These are phyloP conservation scores for Linnaemya vulpina DNA, from an alignment of 2,888 invertebrate genomes.

Conservation along the genomic window DNA sequence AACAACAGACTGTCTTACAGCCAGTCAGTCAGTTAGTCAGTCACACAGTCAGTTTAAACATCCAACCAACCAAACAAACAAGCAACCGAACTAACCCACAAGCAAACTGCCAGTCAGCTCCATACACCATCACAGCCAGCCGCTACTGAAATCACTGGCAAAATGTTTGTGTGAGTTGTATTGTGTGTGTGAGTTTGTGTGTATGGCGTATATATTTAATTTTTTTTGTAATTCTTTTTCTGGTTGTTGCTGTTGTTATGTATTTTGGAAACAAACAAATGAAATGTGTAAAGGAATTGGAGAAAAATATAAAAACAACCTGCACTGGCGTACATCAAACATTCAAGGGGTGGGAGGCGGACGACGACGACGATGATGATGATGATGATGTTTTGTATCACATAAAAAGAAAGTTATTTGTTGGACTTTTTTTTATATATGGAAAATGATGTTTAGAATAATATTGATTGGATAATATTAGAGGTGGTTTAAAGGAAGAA, in stretches of 20 bases:
- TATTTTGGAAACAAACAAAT: constrained; percentile 80
- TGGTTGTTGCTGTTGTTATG: constrained; percentile 49
- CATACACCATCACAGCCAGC: constrained; percentile 52
- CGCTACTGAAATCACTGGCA: constrained; percentile 72
- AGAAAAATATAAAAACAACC: constrained; percentile 82
- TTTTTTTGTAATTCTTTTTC: constrained; percentile 6
- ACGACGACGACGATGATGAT: neutral
- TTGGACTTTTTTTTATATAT: neutral
- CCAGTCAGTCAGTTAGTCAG: constrained; percentile 7
- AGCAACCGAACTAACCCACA: neutral
- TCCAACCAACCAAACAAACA: constrained; percentile 16
- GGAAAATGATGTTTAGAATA: neutral
- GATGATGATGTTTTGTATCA: neutral
- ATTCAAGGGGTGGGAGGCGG: neutral
- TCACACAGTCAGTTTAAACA: constrained; percentile 17
- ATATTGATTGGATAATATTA: too few species aligned
- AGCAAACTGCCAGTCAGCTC: constrained; percentile 20
- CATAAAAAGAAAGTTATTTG: neutral
- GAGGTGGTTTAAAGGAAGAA: too few species aligned
- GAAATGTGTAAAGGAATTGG: constrained; percentile 81
- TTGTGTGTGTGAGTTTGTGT: constrained; percentile 16
- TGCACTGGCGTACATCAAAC: constrained; percentile 77
- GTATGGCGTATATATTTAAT: constrained; percentile 28
- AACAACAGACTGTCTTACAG: constrained; percentile 23
- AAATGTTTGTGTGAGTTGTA: constrained; percentile 55